phyloP scores from a whole-genome alignment of 2,113 vertebrate genomes.

The Peromyscus californicus region DNA sequence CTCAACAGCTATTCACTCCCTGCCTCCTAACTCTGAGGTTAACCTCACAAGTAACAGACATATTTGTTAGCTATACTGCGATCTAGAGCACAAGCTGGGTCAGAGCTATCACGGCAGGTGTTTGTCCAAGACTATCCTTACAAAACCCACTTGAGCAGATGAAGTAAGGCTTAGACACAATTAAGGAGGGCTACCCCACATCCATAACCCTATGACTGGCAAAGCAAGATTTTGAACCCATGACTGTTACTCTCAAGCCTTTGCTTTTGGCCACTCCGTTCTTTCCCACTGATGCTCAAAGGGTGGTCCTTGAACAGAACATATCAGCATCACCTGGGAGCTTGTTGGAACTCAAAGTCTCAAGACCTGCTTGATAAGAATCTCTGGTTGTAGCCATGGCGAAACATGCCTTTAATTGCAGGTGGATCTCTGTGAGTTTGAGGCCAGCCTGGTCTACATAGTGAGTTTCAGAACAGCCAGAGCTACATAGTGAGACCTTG shows the following conservation, averaged over 20 bases:
- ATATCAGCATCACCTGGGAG: background rate
- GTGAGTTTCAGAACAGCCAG: background rate
- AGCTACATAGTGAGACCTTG: background rate
- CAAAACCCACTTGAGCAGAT: background rate
- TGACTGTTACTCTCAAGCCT: background rate
- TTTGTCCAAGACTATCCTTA: background rate
- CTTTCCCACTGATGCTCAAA: background rate
- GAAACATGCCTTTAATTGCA: background rate
- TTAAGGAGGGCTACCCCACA: background rate
- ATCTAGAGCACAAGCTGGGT: background rate
- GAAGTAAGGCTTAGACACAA: background rate
- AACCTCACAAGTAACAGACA: conserved; percentile 11
- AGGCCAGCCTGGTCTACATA: background rate
- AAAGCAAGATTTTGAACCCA: conserved; percentile 25
- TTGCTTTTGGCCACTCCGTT: background rate
- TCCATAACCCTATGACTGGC: background rate
- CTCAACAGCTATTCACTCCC: background rate
- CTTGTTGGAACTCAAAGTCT: background rate
- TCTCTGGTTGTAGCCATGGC: background rate
- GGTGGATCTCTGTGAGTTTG: background rate
- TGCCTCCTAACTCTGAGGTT: background rate
- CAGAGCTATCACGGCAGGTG: background rate
- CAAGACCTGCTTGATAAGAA: background rate
- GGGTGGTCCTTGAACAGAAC: background rate
- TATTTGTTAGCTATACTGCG: background rate